phyloP scores from a whole-genome alignment of 2,113 vertebrate genomes.

The Synchiropus splendidus region DNA sequence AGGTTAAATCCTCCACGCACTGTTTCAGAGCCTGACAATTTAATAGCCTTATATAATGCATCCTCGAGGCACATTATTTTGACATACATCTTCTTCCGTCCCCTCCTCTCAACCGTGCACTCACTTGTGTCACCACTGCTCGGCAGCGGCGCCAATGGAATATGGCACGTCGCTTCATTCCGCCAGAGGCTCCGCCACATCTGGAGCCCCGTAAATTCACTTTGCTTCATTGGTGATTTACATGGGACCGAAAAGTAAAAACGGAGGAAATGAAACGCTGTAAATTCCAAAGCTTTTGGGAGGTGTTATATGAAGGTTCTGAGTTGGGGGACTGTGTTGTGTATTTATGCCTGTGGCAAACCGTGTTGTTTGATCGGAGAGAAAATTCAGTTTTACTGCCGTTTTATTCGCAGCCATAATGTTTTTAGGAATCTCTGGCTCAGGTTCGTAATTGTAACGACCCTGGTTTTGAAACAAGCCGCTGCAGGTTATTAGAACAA shows the following conservation, averaged over 20 bases:
- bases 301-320: too few relatives aligned
- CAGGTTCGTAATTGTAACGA: too few relatives aligned
- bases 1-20: constrained; percentile 47
- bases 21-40: constrained; percentile 59
- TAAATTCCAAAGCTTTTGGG: too few relatives aligned
- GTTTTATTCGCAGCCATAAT: too few relatives aligned
- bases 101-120: constrained; percentile 29
- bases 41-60: constrained; percentile 68
- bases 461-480: too few relatives aligned
- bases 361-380: too few relatives aligned
- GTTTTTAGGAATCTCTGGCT: too few relatives aligned
- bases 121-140: constrained; percentile 32
- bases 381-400: too few relatives aligned
- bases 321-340: too few relatives aligned
- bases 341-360: too few relatives aligned
- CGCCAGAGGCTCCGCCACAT: constrained; percentile 41
- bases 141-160: constrained; percentile 40
- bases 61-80: constrained; percentile 62
- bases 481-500: too few relatives aligned
- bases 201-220: constrained; percentile 36
- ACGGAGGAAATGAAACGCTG: not conserved
- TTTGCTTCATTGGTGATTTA: constrained; percentile 32
- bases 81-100: constrained; percentile 45
- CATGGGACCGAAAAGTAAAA: constrained; percentile 18
- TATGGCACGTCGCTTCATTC: constrained; percentile 41